These are phyloP conservation scores for Linurgus olivaceus DNA, from an alignment of 2,797 vertebrate genomes.

Conservation along the genomic window DNA sequence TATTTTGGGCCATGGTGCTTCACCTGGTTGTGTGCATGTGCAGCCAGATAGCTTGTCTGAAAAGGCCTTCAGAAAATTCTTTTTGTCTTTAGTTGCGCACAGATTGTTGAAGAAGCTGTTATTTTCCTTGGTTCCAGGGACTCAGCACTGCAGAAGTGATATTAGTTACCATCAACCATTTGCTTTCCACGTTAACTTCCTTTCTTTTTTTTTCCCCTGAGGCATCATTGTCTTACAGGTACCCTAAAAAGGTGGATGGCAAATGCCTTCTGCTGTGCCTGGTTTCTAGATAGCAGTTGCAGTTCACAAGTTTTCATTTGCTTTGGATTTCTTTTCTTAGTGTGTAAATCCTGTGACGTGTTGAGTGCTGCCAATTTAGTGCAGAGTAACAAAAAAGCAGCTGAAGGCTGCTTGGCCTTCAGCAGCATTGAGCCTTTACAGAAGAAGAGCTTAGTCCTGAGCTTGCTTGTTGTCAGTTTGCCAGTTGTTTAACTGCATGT, in stretches of 20 bases:
- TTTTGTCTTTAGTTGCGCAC: neutral
- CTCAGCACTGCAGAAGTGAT: rapidly evolving
- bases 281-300: neutral
- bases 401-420: neutral
- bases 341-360: neutral
- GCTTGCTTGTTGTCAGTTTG: neutral
- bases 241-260: neutral
- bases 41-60: neutral
- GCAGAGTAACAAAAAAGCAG: neutral
- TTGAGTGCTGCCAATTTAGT: neutral
- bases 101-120: neutral
- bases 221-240: neutral
- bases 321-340: slow-evolving; percentile 13
- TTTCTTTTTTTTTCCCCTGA: neutral
- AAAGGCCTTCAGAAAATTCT: neutral
- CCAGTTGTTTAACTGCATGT: neutral
- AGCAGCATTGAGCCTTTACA: neutral
- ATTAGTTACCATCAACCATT: neutral
- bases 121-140: neutral
- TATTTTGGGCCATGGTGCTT: neutral
- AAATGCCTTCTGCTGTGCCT: neutral
- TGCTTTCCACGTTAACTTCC: neutral
- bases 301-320: neutral
- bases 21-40: neutral
- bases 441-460: neutral